Evolutionary conservation across 2,797 vertebrate species (phyloP).

Genomic region (Lemur catta): DNA sequence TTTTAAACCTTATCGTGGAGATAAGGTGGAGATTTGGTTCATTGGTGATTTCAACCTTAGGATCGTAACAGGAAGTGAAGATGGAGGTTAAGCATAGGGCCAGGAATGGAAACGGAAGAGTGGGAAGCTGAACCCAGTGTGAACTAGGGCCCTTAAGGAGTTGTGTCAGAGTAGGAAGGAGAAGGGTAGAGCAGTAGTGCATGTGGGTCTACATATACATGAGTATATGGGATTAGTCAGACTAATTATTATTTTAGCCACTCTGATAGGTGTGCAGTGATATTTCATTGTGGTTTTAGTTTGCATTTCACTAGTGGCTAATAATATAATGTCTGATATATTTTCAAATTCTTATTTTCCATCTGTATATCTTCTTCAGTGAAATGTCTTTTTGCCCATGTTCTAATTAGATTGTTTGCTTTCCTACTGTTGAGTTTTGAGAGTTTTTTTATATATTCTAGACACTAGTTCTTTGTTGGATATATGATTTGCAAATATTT

Average conservation of each 20-base stretch:
- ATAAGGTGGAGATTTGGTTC: not conserved
- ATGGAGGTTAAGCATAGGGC: not conserved
- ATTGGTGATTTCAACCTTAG: not conserved
- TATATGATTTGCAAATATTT: not conserved
- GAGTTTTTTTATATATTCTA: not conserved
- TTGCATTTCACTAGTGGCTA: not conserved
- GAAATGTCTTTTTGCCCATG: not conserved
- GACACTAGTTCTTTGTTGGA: not conserved
- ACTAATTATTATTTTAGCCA: not conserved
- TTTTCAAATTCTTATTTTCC: not conserved
- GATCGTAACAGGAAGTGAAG: not conserved
- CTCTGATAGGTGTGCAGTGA: not conserved
- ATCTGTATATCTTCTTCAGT: not conserved
- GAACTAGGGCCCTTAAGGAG: not conserved
- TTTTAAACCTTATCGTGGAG: too few relatives aligned
- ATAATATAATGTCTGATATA: not conserved
- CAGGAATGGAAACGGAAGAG: not conserved
- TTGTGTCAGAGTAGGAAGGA: too few relatives aligned
- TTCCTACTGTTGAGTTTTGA: not conserved
- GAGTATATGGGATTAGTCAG: too few relatives aligned
- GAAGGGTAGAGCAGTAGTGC: too few relatives aligned
- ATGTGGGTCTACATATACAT: too few relatives aligned
- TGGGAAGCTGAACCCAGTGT: not conserved
- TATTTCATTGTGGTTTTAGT: not conserved
- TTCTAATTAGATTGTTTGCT: not conserved